These are phyloP conservation scores for Platalea minor DNA, from an alignment of 2,797 vertebrate genomes.

Conservation along the genomic window DNA sequence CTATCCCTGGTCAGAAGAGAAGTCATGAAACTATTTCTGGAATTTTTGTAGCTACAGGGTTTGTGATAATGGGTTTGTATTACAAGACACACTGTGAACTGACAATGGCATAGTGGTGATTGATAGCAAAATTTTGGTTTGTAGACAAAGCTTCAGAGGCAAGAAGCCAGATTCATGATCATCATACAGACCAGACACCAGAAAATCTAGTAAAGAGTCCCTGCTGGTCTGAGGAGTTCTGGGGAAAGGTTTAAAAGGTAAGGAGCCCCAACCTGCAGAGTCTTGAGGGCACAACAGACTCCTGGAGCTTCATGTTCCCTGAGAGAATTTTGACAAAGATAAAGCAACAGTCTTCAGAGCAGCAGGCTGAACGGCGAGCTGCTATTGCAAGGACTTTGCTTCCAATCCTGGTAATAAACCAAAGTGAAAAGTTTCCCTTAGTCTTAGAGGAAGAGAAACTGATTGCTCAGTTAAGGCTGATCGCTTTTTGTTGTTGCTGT, in stretches of 20 bases:
- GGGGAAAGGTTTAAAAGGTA: not conserved
- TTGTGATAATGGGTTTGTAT: not conserved
- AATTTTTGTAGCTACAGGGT: not conserved
- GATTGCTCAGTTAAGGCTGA: not conserved
- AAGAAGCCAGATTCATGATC: not conserved
- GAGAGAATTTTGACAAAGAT: not conserved
- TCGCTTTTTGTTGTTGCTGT: not conserved
- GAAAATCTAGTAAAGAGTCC: not conserved
- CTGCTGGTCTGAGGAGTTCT: not conserved
- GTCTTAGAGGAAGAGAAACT: not conserved
- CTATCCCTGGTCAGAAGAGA: not conserved
- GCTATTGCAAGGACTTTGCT: not conserved
- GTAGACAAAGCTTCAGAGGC: not conserved
- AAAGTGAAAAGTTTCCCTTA: not conserved
- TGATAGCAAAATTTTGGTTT: not conserved
- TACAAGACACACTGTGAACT: not conserved
- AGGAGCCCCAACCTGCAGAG: not conserved
- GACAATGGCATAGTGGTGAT: not conserved
- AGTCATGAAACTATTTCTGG: not conserved
- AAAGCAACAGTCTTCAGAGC: not conserved
- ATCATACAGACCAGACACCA: not conserved
- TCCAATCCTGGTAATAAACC: not conserved
- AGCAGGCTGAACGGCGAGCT: not conserved
- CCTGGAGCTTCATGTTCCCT: not conserved
- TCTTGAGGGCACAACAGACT: not conserved